phyloP scores from a whole-genome alignment of 2,888 invertebrate genomes.

The Coelogynopora nodosa region DNA sequence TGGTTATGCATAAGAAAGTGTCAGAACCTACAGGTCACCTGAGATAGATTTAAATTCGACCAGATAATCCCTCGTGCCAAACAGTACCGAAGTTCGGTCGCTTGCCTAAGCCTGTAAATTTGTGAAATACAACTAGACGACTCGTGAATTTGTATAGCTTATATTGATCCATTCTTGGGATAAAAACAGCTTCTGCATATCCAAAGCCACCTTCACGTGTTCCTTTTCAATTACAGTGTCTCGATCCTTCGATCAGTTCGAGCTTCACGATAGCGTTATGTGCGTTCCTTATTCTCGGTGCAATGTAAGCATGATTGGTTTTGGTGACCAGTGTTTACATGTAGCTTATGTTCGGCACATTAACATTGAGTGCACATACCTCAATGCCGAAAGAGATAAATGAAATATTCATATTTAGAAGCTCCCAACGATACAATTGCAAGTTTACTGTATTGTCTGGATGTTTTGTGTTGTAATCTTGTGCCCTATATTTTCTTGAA shows the following conservation, averaged over 20 bases:
- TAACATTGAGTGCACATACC: neutral
- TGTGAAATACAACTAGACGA: neutral
- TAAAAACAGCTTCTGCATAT: neutral
- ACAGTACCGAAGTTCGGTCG: too few species aligned
- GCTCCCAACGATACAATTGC: neutral
- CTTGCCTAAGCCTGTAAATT: neutral
- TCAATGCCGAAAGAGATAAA: neutral
- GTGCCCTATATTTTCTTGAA: neutral
- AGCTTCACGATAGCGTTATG: neutral
- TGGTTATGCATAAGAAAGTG: too few species aligned
- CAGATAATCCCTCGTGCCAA: too few species aligned
- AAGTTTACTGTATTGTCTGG: neutral
- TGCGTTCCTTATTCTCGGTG: neutral
- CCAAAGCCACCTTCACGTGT: neutral
- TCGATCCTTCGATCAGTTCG: neutral
- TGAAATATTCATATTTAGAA: neutral
- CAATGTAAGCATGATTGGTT: neutral
- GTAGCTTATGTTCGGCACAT: neutral
- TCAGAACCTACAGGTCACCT: too few species aligned
- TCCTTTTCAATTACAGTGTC: neutral
- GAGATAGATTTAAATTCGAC: too few species aligned
- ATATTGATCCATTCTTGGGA: neutral
- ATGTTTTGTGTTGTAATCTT: neutral
- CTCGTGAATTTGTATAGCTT: neutral
- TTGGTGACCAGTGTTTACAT: neutral